phyloP scores from a whole-genome alignment of 2,113 vertebrate genomes.

The Chaetura pelagica region DNA sequence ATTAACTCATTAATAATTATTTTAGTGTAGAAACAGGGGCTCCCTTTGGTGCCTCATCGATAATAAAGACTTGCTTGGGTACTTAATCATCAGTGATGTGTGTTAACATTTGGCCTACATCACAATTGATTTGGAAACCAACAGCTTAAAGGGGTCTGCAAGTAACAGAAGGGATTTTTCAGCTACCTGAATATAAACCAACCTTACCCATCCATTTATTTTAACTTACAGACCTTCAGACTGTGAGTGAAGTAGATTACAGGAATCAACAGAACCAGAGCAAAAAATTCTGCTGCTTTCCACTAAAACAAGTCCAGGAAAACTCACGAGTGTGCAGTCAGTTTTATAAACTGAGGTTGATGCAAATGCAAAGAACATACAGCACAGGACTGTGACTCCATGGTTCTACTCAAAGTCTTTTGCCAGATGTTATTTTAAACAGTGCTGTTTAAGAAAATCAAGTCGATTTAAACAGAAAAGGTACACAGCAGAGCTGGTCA shows the following conservation, averaged over 20 bases:
- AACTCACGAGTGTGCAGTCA: neutral
- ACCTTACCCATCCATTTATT: neutral
- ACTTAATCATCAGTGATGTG: neutral
- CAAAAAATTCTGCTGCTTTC: neutral
- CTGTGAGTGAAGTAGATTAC: neutral
- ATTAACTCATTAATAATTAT: neutral
- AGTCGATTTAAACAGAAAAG: neutral
- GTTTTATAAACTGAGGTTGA: neutral
- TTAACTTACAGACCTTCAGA: neutral
- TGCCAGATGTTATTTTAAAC: neutral
- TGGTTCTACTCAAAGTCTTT: neutral
- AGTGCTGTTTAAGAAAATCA: neutral
- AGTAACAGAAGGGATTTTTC: neutral
- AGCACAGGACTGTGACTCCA: neutral
- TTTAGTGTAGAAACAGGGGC: neutral
- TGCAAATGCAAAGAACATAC: neutral
- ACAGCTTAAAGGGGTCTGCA: neutral
- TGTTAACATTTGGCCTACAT: neutral
- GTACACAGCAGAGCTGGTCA: neutral
- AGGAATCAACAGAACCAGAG: neutral
- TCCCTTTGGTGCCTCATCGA: neutral
- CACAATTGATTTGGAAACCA: neutral
- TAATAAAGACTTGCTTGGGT: neutral
- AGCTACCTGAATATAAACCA: neutral
- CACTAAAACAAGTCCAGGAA: neutral